These are phyloP conservation scores for Hoplodrina blanda DNA, from an alignment of 2,888 invertebrate genomes.

Conservation along the genomic window DNA sequence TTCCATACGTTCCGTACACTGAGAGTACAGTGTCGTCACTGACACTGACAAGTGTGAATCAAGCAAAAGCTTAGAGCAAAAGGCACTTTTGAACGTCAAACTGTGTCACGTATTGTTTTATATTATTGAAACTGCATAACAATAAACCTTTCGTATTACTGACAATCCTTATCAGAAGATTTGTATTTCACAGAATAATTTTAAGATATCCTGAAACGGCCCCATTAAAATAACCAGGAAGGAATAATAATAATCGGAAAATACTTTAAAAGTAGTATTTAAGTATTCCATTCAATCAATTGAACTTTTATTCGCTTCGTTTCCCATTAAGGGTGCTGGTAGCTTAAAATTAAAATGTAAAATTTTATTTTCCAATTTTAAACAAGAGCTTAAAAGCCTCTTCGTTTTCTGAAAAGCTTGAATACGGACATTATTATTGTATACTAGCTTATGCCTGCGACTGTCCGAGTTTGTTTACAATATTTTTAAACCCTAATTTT, in stretches of 20 bases:
- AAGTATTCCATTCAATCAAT: not conserved
- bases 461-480: too few relatives aligned
- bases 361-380: not conserved
- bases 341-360: constrained; percentile 24
- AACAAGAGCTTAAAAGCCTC: not conserved
- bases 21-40: too few relatives aligned
- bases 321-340: not conserved
- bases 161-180: not conserved
- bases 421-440: not conserved
- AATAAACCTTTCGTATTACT: not conserved
- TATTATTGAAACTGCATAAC: too few relatives aligned
- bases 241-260: not conserved
- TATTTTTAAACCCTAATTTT: too few relatives aligned
- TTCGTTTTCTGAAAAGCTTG: not conserved
- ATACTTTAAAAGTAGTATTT: not conserved
- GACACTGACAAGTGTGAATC: too few relatives aligned
- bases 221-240: not conserved
- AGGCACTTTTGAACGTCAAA: too few relatives aligned
- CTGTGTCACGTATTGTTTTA: too few relatives aligned
- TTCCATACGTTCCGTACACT: too few relatives aligned
- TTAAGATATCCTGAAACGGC: not conserved
- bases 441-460: too few relatives aligned
- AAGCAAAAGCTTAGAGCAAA: too few relatives aligned
- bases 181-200: not conserved
- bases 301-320: not conserved